Evolutionary conservation across 2,797 vertebrate genomes (phyloP).

Genomic region (Phrynocephalus guinanensis): DNA sequence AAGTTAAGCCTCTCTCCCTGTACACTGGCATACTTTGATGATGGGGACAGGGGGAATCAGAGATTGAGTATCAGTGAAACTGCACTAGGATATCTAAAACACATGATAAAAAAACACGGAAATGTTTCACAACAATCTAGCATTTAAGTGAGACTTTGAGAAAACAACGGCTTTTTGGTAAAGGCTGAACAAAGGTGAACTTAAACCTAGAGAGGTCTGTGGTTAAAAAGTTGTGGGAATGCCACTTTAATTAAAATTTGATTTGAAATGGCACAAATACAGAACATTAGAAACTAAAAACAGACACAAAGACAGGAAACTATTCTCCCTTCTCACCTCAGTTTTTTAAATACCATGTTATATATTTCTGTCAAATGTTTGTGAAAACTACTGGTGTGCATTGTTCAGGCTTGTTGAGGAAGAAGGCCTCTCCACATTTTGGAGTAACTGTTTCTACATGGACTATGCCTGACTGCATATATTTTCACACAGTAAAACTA

Average conservation of each 20-base stretch:
- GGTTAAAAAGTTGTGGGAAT: not conserved
- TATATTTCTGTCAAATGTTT: not conserved
- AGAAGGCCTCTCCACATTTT: too few relatives aligned
- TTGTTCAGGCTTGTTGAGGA: not conserved
- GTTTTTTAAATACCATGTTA: not conserved
- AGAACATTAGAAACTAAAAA: not conserved
- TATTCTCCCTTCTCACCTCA: not conserved
- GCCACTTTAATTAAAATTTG: not conserved
- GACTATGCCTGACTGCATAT: not conserved
- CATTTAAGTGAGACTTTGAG: not conserved
- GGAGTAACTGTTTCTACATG: not conserved
- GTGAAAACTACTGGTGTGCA: not conserved
- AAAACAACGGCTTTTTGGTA: not conserved
- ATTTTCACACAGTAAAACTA: not conserved
- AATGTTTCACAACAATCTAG: not conserved
- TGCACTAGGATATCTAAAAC: not conserved
- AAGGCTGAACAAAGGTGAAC: not conserved
- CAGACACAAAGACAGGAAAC: not conserved
- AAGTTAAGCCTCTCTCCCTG: not conserved
- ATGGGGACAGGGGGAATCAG: not conserved
- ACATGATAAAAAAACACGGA: not conserved
- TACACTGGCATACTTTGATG: not conserved
- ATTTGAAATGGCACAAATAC: not conserved
- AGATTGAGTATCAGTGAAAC: not conserved
- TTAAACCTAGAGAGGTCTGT: not conserved